A percentile compares a stretch with the other conserved stretches of the same genome.
phyloP scores from a whole-genome alignment of 2,113 vertebrate genomes.

The Perca fluviatilis region DNA sequence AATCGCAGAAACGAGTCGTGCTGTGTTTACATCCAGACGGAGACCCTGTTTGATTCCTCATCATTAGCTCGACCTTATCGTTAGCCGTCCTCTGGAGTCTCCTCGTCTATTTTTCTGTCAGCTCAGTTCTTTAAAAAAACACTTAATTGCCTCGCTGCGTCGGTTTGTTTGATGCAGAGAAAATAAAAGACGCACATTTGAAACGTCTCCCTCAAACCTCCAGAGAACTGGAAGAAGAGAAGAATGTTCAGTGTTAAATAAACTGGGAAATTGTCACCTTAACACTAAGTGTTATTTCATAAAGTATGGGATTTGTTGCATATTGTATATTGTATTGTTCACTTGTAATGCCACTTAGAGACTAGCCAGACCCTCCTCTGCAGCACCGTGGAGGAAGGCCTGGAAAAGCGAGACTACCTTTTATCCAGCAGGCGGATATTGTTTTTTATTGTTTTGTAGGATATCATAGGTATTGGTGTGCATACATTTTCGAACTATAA shows the following conservation, averaged over 20 bases:
- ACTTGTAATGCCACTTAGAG: too few relatives aligned
- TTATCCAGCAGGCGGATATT: too few relatives aligned
- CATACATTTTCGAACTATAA: too few relatives aligned
- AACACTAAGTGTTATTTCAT: neutral
- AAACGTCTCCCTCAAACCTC: conserved; percentile 8
- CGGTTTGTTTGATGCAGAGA: conserved; percentile 24
- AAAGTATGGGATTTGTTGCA: too few relatives aligned
- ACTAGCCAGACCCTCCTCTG: too few relatives aligned
- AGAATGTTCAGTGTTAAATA: neutral
- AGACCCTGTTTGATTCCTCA: too few relatives aligned
- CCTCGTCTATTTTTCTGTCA: conserved; percentile 37
- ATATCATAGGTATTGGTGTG: too few relatives aligned
- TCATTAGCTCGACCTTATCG: conserved; percentile 34
- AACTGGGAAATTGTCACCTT: conserved; percentile 44
- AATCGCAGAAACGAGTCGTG: neutral
- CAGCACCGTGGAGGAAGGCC: too few relatives aligned
- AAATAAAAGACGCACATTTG: conserved; percentile 18
- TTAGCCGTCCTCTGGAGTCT: conserved; percentile 27
- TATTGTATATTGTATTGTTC: too few relatives aligned
- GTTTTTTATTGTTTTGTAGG: too few relatives aligned
- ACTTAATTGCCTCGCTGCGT: conserved; percentile 10
- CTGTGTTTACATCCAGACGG: neutral
- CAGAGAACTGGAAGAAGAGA: neutral
- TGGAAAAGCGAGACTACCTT: too few relatives aligned
- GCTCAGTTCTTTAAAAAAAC: conserved; percentile 24